Evolutionary conservation across 23 tunicate species (phyloP), one percentile per base, ranked within the genome.

Genomic region (Halocynthia aurantium): DNA sequence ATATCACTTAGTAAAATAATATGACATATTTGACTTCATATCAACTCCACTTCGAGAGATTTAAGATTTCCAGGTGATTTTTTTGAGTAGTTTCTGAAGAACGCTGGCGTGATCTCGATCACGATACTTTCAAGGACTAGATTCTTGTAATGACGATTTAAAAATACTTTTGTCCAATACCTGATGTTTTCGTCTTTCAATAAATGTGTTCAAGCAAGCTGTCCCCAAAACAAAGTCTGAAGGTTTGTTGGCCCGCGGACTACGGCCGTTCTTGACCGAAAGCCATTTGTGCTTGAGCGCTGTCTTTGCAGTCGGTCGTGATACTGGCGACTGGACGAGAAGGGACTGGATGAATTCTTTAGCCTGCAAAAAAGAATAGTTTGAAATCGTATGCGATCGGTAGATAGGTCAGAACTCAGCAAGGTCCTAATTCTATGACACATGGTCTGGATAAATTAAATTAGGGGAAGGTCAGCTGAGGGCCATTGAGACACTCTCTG

Each of bases 221-320:
- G 78, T 74, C 9, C 55, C 53, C 2, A 74, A 52, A 54, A 8
- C 13, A 10, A 5, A 7, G 19, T 54, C 64, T 31, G 44, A 31
- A 31, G 44, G 44, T 31, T 31, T 53, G 54, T 74, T 21, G 58
- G 21, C 0, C 10, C 15, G 20, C 64, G 67, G 10, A 63, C 54
- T 19, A 7, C 5, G 13, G 21, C 0, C 9, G 49, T 40, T 20
- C 31, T 65, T 51, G 5, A 2, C 10, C n/a, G 55, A 6, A 6
- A 74, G 67, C 78, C 78, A 74, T 53, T 74, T 74, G 57, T 74
- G 78, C 55, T 74, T 74, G n/a, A 52, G 62, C 21, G 78, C 55
- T 9, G 6, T 52, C 55, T 74, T 74, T 21, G 78, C 78, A 12
- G 62, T 53, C 21, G 78, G 78, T 11, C 78, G 78, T 19, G 78